Evolutionary conservation across 1,140 invertebrate species (phyloP).

Genomic region (Bombus sylvicola): DNA sequence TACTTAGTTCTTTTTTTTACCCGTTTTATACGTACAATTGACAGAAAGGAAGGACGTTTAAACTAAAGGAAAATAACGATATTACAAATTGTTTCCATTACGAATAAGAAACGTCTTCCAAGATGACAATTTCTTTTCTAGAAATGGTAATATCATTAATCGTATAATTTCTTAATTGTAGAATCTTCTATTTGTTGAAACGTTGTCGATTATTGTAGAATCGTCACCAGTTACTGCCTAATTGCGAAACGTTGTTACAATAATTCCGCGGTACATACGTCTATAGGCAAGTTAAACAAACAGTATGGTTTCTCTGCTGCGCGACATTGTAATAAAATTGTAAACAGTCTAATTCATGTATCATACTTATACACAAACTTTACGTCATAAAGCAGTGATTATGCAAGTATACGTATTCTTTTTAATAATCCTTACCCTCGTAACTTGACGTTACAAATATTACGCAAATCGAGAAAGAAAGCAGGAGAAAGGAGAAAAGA

Average conservation of each 20-base stretch:
- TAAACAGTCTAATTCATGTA: constrained; percentile 40
- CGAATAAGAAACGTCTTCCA: constrained; percentile 26
- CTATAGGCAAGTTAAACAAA: constrained; percentile 11
- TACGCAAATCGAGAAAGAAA: neutral
- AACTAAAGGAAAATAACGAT: neutral
- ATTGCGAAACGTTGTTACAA: constrained; percentile 8
- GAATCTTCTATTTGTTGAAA: neutral
- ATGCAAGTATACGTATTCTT: neutral
- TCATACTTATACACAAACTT: constrained; percentile 48
- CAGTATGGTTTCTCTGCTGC: constrained; percentile 25
- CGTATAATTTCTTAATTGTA: neutral
- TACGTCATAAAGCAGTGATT: constrained; percentile 42
- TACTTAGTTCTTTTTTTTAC: constrained; percentile 38
- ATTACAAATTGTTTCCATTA: neutral
- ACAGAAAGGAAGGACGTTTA: neutral
- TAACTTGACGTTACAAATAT: neutral
- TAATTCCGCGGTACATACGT: neutral
- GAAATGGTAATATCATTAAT: neutral
- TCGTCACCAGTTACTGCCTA: constrained; percentile 24
- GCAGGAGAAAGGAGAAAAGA: too few species aligned
- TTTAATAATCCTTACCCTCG: neutral
- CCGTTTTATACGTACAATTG: neutral
- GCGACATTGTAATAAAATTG: constrained; percentile 21
- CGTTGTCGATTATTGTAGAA: neutral
- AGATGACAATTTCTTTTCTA: neutral